Conservation (phyloP, 2,113 vertebrate species). For the Barbus barbus region DNA sequence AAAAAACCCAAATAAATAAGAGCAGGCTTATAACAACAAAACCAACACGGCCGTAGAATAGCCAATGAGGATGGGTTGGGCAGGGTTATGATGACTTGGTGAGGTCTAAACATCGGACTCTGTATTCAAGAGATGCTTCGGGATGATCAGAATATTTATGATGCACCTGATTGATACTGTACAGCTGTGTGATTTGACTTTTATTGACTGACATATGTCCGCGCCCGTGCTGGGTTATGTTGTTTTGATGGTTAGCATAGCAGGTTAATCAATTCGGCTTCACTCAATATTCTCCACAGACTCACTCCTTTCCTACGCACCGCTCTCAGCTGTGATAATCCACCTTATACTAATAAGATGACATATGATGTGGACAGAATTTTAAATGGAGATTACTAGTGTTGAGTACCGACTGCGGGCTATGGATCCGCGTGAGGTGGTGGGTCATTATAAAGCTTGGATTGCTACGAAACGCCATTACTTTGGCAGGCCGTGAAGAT, state of each 20-base stretch:
- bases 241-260: conserved; percentile 20
- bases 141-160: conserved; percentile 17
- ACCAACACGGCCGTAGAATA: conserved; percentile 45
- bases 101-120: conserved; percentile 7
- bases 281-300: conserved; percentile 45
- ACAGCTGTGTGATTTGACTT: conserved; percentile 23
- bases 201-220: conserved; percentile 37
- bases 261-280: conserved; percentile 18
- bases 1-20: conserved; percentile 48
- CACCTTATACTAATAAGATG: conserved; percentile 54
- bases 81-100: conserved; percentile 12
- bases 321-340: conserved; percentile 51
- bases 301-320: conserved; percentile 8
- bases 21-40: conserved; percentile 70
- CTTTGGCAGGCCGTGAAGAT: conserved; percentile 67
- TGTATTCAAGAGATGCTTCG: background rate
- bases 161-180: conserved; percentile 22
- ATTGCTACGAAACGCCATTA: conserved; percentile 65
- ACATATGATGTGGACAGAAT: conserved; percentile 48
- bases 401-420: conserved; percentile 57
- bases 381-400: conserved; percentile 50
- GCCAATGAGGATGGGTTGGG: conserved; percentile 10
- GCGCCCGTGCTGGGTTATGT: background rate
- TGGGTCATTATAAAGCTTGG: conserved; percentile 60
- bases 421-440: conserved; percentile 58